Evolutionary conservation across 2,113 vertebrate species (phyloP).

Genomic region (Oxyruncus cristatus): DNA sequence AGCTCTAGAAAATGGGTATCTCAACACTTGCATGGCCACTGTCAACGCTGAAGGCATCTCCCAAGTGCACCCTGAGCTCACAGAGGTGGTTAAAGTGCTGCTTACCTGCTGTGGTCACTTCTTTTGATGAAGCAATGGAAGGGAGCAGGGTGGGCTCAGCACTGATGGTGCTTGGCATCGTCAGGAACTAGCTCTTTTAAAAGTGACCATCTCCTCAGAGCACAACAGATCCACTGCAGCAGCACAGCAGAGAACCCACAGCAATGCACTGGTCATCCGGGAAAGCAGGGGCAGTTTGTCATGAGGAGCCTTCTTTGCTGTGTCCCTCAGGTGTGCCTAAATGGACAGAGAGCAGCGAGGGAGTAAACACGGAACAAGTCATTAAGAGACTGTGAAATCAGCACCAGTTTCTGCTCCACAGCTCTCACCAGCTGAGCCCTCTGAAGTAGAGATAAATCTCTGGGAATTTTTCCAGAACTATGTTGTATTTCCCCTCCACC

Average conservation of each 20-base stretch:
- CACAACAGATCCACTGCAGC: not conserved
- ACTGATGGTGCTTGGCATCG: accelerated
- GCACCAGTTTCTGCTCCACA: not conserved
- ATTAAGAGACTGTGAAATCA: not conserved
- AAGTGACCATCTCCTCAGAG: not conserved
- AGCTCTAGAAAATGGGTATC: not conserved
- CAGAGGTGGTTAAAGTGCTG: not conserved
- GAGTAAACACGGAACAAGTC: not conserved
- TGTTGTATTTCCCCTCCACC: not conserved
- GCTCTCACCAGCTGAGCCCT: not conserved
- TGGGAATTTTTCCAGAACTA: not conserved
- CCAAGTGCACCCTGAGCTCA: not conserved
- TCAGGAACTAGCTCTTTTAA: not conserved
- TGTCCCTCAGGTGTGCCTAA: not conserved
- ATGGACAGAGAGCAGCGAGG: not conserved
- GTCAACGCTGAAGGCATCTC: not conserved
- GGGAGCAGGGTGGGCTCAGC: too few species aligned
- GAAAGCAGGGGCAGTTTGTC: not conserved
- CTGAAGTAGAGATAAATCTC: not conserved
- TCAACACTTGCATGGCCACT: not conserved
- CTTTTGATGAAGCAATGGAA: not conserved
- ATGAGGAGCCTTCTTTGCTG: not conserved
- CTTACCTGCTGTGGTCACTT: not conserved
- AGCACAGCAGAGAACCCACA: not conserved
- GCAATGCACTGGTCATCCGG: not conserved